Evolutionary conservation across 2,797 vertebrate genomes (phyloP).

Genomic region (Poecilia wingei): DNA sequence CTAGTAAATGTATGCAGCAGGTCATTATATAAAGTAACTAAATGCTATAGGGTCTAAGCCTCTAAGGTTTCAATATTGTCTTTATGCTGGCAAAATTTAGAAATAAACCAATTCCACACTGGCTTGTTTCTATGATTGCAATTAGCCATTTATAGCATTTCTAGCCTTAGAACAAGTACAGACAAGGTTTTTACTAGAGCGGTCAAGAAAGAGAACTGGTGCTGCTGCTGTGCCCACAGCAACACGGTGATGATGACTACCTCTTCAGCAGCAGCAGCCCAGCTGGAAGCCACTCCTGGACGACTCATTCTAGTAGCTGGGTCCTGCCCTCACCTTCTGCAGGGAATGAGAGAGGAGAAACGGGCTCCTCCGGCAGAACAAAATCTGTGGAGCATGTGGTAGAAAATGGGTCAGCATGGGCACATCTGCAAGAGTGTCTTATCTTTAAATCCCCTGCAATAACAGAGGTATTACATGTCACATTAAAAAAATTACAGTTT

Average conservation of each 20-base stretch:
- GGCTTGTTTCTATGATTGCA: slow-evolving; percentile 62
- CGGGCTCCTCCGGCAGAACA: slow-evolving; percentile 50
- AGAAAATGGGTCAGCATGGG: slow-evolving; percentile 76
- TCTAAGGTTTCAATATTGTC: slow-evolving; percentile 34
- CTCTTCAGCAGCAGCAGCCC: slow-evolving; percentile 56
- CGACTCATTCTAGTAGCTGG: slow-evolving; percentile 45
- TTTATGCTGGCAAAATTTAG: slow-evolving; percentile 26
- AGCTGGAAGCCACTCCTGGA: slow-evolving; percentile 63
- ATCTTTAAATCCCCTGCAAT: slow-evolving; percentile 51
- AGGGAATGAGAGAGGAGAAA: slow-evolving; percentile 37
- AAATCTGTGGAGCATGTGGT: slow-evolving; percentile 48
- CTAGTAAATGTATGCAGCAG: neutral
- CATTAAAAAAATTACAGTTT: slow-evolving; percentile 17
- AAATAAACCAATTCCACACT: slow-evolving; percentile 39
- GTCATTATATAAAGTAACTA: slow-evolving; percentile 18
- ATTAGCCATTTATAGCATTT: slow-evolving; percentile 51
- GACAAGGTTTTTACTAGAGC: slow-evolving; percentile 53
- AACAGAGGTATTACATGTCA: slow-evolving; percentile 25
- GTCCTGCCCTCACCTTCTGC: slow-evolving; percentile 57
- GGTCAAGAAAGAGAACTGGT: slow-evolving; percentile 56
- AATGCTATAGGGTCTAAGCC: slow-evolving; percentile 16
- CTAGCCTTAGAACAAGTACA: slow-evolving; percentile 53
- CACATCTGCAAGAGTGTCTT: slow-evolving; percentile 67
- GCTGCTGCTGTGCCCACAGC: slow-evolving; percentile 58
- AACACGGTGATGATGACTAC: slow-evolving; percentile 49